A percentile compares a stretch with the other conserved stretches of the same genome.
Conservation (phyloP, 2,797 vertebrate species). For the Tauraco hartlaubi region DNA sequence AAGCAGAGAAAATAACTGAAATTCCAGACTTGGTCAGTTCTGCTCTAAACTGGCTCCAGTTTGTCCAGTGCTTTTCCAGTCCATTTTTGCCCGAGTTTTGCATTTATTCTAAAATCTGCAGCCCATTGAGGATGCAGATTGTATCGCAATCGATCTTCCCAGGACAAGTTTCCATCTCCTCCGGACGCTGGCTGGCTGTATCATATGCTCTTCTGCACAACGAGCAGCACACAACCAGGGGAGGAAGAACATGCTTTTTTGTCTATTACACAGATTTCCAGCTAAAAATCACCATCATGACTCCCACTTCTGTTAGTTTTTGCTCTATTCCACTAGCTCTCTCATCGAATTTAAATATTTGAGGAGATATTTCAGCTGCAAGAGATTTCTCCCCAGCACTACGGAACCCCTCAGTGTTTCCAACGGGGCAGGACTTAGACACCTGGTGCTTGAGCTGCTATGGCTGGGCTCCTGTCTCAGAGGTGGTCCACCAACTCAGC, state of each 20-base stretch:
- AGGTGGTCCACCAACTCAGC: neutral
- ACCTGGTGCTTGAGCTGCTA: neutral
- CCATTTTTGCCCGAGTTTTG: neutral
- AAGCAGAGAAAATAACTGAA: neutral
- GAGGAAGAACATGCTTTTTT: neutral
- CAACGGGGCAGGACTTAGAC: neutral
- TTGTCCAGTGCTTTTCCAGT: too few species aligned
- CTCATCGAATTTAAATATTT: neutral
- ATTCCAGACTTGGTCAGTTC: neutral
- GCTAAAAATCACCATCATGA: neutral
- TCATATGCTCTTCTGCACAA: neutral
- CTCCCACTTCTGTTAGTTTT: slow-evolving; percentile 22
- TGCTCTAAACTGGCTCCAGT: neutral
- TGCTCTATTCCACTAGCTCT: slow-evolving; percentile 5
- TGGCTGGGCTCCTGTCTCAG: neutral
- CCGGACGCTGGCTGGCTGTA: neutral
- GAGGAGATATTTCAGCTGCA: slow-evolving; percentile 38
- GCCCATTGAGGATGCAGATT: too few species aligned
- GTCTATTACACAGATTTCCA: slow-evolving; percentile 47
- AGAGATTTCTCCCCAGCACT: neutral
- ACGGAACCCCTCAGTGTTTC: neutral
- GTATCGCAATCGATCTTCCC: neutral
- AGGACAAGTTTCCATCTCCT: too few species aligned
- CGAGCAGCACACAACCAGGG: neutral
- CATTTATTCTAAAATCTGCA: neutral